phyloP scores from a whole-genome alignment of 2,797 vertebrate species.

The Scolopax rusticola region DNA sequence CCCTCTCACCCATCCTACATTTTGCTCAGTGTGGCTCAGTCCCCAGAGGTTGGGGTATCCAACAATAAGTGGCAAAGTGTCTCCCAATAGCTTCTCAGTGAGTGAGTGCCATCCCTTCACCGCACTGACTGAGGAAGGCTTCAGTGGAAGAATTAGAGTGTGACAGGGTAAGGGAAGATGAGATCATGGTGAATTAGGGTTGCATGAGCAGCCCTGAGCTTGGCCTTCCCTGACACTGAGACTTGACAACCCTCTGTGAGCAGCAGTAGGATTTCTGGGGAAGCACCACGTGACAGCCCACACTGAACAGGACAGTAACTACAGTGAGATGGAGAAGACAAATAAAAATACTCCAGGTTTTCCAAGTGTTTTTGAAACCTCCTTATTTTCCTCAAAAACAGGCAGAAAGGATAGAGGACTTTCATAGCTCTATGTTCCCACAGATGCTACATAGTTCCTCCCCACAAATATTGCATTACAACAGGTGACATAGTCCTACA shows the following conservation, averaged over 20 bases:
- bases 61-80: background rate
- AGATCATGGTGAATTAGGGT: conserved; percentile 9
- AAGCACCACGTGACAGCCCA: background rate
- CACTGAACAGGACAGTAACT: background rate
- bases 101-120: background rate
- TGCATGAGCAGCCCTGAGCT: background rate
- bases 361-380: background rate
- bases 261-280: background rate
- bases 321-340: background rate
- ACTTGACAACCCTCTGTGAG: background rate
- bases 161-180: conserved; percentile 14
- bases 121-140: background rate
- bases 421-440: background rate
- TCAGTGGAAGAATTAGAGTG: background rate
- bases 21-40: background rate
- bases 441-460: background rate
- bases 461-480: background rate
- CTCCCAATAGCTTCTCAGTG: background rate
- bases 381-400: background rate
- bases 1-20: accelerated
- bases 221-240: background rate
- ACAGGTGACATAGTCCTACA: background rate
- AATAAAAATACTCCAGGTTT: background rate
- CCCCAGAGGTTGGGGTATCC: background rate
- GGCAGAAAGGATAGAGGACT: background rate